These are phyloP conservation scores for Amazona guildingii DNA, from an alignment of 2,113 vertebrate species.

Conservation along the genomic window DNA sequence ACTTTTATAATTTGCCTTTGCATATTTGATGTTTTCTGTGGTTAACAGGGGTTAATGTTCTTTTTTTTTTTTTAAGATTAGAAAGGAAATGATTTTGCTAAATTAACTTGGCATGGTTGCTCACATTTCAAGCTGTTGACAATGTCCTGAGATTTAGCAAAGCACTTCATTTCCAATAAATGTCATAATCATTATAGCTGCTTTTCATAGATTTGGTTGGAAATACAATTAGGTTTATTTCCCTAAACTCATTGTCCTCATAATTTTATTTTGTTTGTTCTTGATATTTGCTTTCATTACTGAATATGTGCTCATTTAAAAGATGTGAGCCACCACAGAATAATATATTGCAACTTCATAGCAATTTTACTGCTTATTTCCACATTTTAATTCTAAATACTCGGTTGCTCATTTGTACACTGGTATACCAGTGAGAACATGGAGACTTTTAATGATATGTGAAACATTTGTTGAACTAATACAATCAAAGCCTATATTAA, in stretches of 20 bases:
- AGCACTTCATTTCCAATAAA: background rate
- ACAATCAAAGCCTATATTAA: background rate
- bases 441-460: constrained; percentile 1
- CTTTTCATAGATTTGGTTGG: background rate
- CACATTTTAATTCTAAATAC: constrained; percentile 3
- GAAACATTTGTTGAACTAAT: background rate
- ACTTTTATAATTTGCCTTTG: background rate
- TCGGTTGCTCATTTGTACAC: background rate
- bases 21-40: background rate
- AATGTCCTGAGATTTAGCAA: background rate
- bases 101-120: background rate
- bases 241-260: background rate
- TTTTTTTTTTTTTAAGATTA: background rate
- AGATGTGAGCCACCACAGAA: background rate
- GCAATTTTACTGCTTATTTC: constrained; percentile 1
- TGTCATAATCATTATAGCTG: background rate
- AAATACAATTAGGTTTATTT: background rate
- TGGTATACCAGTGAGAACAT: background rate
- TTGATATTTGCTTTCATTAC: background rate
- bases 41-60: background rate
- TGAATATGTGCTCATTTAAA: background rate
- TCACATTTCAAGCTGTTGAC: background rate
- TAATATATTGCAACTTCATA: background rate
- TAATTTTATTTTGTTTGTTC: background rate
- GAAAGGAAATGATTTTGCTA: background rate